Base-by-base conservation (phyloP, 37 sponge, comb jelly and placozoan species). In the Diacarnus erythraeanus region DNA sequence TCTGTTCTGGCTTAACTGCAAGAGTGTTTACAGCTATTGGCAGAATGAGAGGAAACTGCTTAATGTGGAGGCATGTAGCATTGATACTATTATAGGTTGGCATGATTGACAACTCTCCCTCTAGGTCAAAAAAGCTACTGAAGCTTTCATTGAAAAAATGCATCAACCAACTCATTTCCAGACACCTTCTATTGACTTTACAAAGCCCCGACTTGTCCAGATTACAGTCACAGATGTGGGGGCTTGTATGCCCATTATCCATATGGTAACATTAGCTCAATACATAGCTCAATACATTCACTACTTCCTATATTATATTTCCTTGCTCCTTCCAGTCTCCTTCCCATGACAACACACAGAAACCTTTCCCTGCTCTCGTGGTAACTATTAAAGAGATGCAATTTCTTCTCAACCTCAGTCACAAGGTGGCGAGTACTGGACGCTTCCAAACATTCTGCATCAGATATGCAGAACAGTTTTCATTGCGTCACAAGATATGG, bases 21-120 rank as follows among this genome's bases (percentile, higher is more conserved):
- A 93, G 69, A 83, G 86, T 77, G 93, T 84, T 1, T 93, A 93
- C 71, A 72, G 56, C 51, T 86, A 85, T 74, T 93, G 93, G 93
- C 93, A 86, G 69, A 78, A 93, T 36, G 79, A 93, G 79, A 73
- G 90, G 44, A 85, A 89, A 54, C 77, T 64, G 26, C 71, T 93
- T 35, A 81, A 82, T 81, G 86, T 69, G 40, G 93, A 93, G 89
- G 93, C 88, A 26, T 22, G 69, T 18, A 15, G 2, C 2, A 20
- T 41, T 10, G 23, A 41, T 56, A 27, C n/a, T n/a, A n/a, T n/a
- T n/a, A n/a, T n/a, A n/a, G n/a, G n/a, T n/a, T n/a, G n/a, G n/a
- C n/a, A n/a, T n/a, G n/a, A n/a, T n/a, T n/a, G n/a, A n/a, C n/a
- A n/a, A n/a, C 18, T 3, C 41, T 39, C 69, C 69, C 42, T 42